These are phyloP conservation scores for Delphinus delphis DNA, from an alignment of 2,113 vertebrate species.

Conservation along the genomic window DNA sequence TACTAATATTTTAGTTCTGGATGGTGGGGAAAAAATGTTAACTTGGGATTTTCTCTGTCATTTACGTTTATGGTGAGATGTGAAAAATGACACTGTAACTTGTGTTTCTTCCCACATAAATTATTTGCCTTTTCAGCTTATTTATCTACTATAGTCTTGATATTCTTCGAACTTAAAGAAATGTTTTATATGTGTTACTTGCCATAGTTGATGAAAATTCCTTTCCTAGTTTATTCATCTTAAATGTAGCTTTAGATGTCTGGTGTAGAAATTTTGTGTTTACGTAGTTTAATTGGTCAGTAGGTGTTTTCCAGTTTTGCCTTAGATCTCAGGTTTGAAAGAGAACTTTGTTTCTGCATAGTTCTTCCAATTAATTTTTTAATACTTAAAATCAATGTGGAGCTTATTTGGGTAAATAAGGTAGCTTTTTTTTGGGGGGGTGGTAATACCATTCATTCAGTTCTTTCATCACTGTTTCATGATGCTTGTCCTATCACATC, in stretches of 20 bases:
- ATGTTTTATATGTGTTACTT: neutral
- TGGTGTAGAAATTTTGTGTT: neutral
- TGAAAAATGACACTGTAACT: constrained; percentile 21
- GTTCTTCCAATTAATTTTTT: constrained; percentile 21
- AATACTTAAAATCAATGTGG: neutral
- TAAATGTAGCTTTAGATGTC: constrained; percentile 32
- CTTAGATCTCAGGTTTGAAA: neutral
- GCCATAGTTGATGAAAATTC: constrained; percentile 6
- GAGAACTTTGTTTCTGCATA: neutral
- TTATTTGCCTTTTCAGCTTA: neutral
- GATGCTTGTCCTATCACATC: neutral
- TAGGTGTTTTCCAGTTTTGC: neutral
- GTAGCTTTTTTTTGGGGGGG: neutral
- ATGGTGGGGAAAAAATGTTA: neutral
- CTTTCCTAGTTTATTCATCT: constrained; percentile 13
- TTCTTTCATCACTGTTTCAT: neutral
- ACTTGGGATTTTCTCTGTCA: neutral
- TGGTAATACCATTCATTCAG: neutral
- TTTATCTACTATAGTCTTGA: neutral
- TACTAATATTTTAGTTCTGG: constrained; percentile 41
- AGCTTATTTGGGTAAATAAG: neutral
- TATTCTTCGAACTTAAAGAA: constrained; percentile 3
- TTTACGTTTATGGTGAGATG: constrained; percentile 1
- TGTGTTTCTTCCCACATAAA: neutral
- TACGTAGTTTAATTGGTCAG: neutral